phyloP scores from a whole-genome alignment of 2,888 invertebrate genomes.

The Lithosia quadra region DNA sequence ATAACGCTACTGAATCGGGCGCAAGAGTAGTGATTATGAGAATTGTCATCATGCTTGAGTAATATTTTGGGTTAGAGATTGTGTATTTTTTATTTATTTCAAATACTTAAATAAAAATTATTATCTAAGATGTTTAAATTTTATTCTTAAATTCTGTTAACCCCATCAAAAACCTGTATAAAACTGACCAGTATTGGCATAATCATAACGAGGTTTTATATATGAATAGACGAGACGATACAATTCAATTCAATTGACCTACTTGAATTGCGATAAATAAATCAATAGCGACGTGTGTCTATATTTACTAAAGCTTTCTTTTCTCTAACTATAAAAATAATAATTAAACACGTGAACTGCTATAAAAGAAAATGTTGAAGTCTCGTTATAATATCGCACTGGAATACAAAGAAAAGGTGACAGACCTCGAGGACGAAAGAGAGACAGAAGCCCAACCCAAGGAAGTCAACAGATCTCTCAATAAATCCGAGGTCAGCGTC shows the following conservation, averaged over 20 bases:
- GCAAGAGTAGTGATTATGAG: too few species aligned
- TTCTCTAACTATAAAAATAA: not conserved
- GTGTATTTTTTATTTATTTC: not conserved
- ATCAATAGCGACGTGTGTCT: not conserved
- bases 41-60: not conserved
- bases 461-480: constrained; percentile 54
- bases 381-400: not conserved
- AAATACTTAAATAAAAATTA: not conserved
- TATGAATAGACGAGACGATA: too few species aligned
- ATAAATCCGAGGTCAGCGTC: constrained; percentile 62
- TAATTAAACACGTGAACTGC: not conserved
- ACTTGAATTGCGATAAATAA: not conserved
- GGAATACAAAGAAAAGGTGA: not conserved
- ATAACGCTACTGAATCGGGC: too few species aligned
- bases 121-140: too few species aligned
- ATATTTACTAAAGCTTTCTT: not conserved
- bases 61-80: not conserved
- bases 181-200: too few species aligned
- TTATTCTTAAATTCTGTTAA: too few species aligned
- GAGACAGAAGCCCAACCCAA: constrained; percentile 21
- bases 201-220: too few species aligned
- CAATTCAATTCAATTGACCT: not conserved
- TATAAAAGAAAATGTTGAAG: not conserved
- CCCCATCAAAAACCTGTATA: too few species aligned
- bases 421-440: too few species aligned